Conservation (phyloP, 2,888 invertebrate species). For the Reticulitermes lucifugus region DNA sequence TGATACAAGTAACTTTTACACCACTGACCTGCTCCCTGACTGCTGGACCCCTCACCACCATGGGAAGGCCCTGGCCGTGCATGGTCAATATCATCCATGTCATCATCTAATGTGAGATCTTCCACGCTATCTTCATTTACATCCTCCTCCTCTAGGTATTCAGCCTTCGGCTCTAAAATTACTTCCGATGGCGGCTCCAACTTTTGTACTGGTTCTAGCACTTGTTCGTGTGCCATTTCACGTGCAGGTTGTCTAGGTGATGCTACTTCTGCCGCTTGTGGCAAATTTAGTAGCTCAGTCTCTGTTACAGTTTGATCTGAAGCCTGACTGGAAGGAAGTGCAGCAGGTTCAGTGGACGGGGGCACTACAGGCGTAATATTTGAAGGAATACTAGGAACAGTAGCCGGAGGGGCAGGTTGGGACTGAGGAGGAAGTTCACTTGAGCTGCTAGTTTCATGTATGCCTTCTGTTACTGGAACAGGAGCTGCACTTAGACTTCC, state of each 20-base stretch:
- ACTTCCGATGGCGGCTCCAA: constrained; percentile 51
- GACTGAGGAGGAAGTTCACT: constrained; percentile 56
- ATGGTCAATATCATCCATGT: constrained; percentile 75
- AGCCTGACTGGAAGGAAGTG: constrained; percentile 19
- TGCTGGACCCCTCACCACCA: constrained; percentile 59
- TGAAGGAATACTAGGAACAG: constrained; percentile 60
- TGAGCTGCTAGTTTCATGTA: constrained; percentile 56
- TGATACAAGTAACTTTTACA: constrained; percentile 36
- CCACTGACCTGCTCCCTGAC: constrained; percentile 67
- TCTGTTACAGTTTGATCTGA: constrained; percentile 14
- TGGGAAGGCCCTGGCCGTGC: constrained; percentile 74
- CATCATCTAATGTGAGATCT: constrained; percentile 84
- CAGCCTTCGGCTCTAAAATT: constrained; percentile 79
- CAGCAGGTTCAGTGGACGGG: constrained; percentile 38
- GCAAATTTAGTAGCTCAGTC: constrained; percentile 24
- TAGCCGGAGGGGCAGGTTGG: constrained; percentile 58
- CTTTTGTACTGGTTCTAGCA: constrained; percentile 48
- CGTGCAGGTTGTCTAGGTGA: constrained; percentile 38
- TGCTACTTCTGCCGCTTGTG: constrained; percentile 37
- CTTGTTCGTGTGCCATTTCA: constrained; percentile 46
- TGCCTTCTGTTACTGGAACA: constrained; percentile 53
- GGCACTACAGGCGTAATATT: constrained; percentile 62
- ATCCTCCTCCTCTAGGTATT: constrained; percentile 77
- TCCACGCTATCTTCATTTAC: constrained; percentile 81
- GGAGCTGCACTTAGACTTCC: constrained; percentile 47